Evolutionary conservation across 2,797 vertebrate species (phyloP), one percentile per base, ranked within the genome.

Genomic region (Cyclopterus lumpus): DNA sequence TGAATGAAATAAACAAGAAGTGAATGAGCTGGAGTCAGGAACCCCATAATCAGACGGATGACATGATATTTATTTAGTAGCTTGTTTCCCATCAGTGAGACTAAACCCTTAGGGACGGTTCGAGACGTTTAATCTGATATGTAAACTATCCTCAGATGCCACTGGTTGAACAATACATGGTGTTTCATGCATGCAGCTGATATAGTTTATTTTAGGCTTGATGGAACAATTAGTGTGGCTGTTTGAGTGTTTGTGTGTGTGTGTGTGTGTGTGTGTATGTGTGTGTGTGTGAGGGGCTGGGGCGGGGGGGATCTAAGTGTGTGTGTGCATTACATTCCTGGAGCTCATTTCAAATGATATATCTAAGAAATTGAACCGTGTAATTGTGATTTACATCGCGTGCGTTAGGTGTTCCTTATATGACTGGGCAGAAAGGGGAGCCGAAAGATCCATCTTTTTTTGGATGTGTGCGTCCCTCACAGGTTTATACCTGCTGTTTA

Each of bases 401-500:
- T 48, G 69, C 32, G 18, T 77, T 75, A 78, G 20, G 42, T 81
- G 90, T 87, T 90, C 93, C 92, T 93, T 92, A 92, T 94, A 92
- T 88, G 92, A 93, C 89, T 89, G 88, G 89, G 80, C 74, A 83
- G 80, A 85, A 71, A 76, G 75, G 26, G 73, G 63, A 87, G 87
- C 82, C 40, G 24, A 75, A 72, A 84, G 80, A 73, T 70, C 40
- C 36, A 79, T 86, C 86, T 93, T 90, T 92, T 90, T 94, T 91
- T 91, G 88, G 92, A 89, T 76, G 87, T 73, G 79, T 81, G 85
- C 71, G 66, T 87, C 86, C 77, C 84, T 84, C 54, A 46, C 92
- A 84, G 81, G 85, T 93, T 93, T 93, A 91, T 93, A 94, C 91
- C 92, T 95, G 93, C 90, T 91, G 85, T 94, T 94, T 91, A 85